These are phyloP conservation scores for Malurus splendens DNA, from an alignment of 2,797 vertebrate species.

Conservation along the genomic window DNA sequence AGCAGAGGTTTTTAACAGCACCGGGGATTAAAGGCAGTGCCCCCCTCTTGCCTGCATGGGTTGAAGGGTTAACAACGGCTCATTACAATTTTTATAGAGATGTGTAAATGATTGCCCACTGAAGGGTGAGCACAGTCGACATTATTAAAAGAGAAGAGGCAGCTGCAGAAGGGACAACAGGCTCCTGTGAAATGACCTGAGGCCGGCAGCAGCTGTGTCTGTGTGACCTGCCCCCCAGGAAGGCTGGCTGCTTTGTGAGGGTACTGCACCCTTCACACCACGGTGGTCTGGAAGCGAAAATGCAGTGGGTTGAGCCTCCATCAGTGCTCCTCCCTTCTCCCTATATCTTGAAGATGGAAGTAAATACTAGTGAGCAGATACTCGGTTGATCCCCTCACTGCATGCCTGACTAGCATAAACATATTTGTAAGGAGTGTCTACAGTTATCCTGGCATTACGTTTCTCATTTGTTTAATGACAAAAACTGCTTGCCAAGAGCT, in stretches of 20 bases:
- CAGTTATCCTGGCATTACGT: not conserved
- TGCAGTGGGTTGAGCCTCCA: not conserved
- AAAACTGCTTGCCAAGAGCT: not conserved
- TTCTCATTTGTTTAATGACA: not conserved
- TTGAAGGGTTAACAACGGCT: not conserved
- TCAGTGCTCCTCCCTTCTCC: not conserved
- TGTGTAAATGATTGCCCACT: slow-evolving; percentile 12
- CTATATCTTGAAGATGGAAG: not conserved
- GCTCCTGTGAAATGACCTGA: not conserved
- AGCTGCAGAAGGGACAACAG: not conserved
- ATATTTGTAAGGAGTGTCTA: not conserved
- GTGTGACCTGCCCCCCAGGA: not conserved
- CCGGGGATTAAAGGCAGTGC: not conserved
- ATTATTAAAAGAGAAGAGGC: not conserved
- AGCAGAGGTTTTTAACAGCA: not conserved
- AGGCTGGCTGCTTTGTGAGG: not conserved
- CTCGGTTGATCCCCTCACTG: accelerated
- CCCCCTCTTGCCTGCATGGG: not conserved
- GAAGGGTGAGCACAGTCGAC: not conserved
- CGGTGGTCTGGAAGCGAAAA: not conserved
- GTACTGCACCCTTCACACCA: too few relatives aligned
- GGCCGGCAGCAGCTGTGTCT: not conserved
- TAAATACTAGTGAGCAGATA: not conserved
- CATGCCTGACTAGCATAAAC: not conserved
- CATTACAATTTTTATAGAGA: not conserved